phyloP scores from a whole-genome alignment of 2,113 vertebrate genomes.

The Seriola quinqueradiata region DNA sequence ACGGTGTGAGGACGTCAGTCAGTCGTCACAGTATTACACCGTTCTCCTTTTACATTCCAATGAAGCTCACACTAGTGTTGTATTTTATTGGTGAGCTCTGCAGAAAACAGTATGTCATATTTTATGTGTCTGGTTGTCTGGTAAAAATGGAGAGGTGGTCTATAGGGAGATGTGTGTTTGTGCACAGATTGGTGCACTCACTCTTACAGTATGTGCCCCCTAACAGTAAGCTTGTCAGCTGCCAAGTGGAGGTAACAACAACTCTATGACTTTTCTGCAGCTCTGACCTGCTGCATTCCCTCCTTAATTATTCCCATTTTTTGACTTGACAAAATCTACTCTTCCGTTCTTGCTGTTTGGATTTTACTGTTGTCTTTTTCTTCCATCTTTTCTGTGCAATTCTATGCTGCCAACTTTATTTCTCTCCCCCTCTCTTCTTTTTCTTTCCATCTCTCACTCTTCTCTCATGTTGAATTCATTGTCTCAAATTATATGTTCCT shows the following conservation, averaged over 20 bases:
- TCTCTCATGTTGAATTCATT: not conserved
- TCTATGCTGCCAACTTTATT: not conserved
- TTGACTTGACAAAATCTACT: not conserved
- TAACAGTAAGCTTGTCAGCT: not conserved
- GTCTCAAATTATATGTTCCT: slow-evolving; percentile 8
- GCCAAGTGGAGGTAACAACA: slow-evolving; percentile 21
- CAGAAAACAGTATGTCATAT: slow-evolving; percentile 55
- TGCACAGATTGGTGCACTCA: not conserved
- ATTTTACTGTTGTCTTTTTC: not conserved
- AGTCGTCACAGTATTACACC: slow-evolving; percentile 29
- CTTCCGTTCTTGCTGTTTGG: not conserved
- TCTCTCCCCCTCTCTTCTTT: not conserved
- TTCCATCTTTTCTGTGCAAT: not conserved
- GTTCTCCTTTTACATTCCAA: slow-evolving; percentile 25
- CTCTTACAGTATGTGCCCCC: slow-evolving; percentile 11
- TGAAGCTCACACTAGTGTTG: slow-evolving; percentile 47
- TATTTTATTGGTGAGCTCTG: slow-evolving; percentile 51
- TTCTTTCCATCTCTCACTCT: not conserved
- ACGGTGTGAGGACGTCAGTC: slow-evolving; percentile 20
- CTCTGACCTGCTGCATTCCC: not conserved
- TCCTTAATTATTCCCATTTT: not conserved
- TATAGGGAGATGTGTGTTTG: slow-evolving; percentile 14
- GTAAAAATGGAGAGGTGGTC: slow-evolving; percentile 41
- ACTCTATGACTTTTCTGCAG: not conserved
- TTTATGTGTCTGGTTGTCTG: slow-evolving; percentile 52